Percentiles rank a stretch among this genome's conserved stretches.
Conservation (phyloP, 2,797 vertebrate genomes). For the Molothrus aeneus region DNA sequence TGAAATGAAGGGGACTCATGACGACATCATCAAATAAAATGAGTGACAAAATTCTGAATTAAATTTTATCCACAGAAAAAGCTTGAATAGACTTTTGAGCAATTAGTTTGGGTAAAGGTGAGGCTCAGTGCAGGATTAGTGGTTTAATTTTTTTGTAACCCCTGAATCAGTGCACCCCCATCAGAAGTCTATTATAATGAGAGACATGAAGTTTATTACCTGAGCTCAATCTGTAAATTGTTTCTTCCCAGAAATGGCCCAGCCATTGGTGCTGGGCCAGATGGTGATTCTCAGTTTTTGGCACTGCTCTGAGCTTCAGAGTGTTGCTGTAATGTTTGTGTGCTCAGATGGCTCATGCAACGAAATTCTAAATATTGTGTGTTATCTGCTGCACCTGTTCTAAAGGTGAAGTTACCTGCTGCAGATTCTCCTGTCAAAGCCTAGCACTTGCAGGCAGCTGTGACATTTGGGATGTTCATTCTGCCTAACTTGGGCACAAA, state of each 20-base stretch:
- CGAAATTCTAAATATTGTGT: not conserved
- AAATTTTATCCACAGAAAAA: not conserved
- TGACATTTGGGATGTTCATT: not conserved
- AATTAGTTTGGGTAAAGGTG: not conserved
- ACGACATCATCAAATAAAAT: rapidly evolving
- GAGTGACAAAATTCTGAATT: not conserved
- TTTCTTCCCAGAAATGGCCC: not conserved
- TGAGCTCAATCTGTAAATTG: not conserved
- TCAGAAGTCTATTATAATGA: not conserved
- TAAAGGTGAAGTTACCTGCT: not conserved
- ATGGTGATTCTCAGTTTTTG: not conserved
- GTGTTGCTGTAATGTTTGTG: not conserved
- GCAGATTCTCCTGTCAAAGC: not conserved
- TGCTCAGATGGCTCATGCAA: not conserved
- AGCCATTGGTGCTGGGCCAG: not conserved
- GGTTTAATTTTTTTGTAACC: not conserved
- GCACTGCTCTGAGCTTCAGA: not conserved
- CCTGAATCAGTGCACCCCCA: not conserved
- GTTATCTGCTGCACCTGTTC: not conserved
- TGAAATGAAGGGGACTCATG: not conserved
- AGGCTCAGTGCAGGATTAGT: not conserved
- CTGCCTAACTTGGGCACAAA: not conserved
- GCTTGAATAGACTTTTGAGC: not conserved
- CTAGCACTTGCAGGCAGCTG: rapidly evolving
- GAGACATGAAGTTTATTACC: not conserved